These are phyloP conservation scores for Takifugu ocellatus DNA, from an alignment of 2,797 vertebrate genomes.

Conservation along the genomic window DNA sequence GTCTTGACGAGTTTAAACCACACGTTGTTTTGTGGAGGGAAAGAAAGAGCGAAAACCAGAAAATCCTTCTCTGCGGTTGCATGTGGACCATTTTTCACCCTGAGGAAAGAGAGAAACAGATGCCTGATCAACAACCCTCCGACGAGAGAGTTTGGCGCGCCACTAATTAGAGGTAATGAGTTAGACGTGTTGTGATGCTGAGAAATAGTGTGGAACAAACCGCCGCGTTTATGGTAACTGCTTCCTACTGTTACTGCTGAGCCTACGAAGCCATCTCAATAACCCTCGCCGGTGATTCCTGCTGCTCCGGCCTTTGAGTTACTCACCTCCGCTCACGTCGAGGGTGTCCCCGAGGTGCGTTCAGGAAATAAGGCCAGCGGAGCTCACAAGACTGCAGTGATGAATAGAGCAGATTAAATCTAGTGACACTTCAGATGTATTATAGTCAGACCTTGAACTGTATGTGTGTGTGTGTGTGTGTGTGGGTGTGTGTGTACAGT, in stretches of 20 bases:
- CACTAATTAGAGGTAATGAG: too few species aligned
- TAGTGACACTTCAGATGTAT: conserved; percentile 23
- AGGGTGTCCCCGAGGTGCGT: conserved; percentile 6
- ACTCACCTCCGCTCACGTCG: neutral
- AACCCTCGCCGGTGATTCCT: neutral
- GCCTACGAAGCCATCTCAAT: too few species aligned
- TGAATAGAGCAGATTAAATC: conserved; percentile 19
- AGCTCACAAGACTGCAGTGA: conserved; percentile 14
- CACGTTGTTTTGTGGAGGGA: too few species aligned
- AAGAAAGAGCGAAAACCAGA: too few species aligned
- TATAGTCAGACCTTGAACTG: conserved; percentile 10
- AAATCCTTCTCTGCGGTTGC: neutral
- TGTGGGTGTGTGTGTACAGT: conserved; percentile 3
- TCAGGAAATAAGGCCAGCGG: conserved; percentile 7
- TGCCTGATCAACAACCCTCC: too few species aligned
- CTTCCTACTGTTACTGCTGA: too few species aligned
- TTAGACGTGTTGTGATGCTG: too few species aligned
- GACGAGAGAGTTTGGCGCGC: too few species aligned
- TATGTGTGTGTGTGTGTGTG: neutral
- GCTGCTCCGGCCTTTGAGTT: conserved; percentile 7
- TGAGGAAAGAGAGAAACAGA: conserved; percentile 7
- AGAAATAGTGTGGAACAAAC: too few species aligned
- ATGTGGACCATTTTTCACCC: neutral
- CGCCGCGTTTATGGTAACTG: too few species aligned
- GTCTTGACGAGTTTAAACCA: too few species aligned